These are phyloP conservation scores for Siniperca chuatsi DNA, from an alignment of 2,113 vertebrate genomes.

Conservation along the genomic window DNA sequence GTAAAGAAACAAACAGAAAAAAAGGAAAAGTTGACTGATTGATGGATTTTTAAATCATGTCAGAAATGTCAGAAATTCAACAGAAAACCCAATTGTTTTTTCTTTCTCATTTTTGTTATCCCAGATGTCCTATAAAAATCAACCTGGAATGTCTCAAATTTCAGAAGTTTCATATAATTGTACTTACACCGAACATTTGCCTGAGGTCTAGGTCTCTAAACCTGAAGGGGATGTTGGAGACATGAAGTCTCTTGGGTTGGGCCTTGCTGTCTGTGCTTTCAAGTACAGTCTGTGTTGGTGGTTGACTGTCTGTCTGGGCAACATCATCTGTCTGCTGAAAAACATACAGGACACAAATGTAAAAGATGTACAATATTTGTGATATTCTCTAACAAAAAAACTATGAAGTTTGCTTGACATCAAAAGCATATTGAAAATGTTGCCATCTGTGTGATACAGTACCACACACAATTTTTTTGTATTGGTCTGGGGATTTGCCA, in stretches of 20 bases:
- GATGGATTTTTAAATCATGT: too few relatives aligned
- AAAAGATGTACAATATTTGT: not conserved
- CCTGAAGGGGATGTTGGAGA: conserved; percentile 98
- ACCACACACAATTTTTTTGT: not conserved
- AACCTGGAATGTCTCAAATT: not conserved
- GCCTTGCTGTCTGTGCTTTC: conserved; percentile 97
- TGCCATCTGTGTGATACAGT: not conserved
- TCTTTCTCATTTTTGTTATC: not conserved
- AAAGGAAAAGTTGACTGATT: too few relatives aligned
- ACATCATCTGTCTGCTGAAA: conserved; percentile 96
- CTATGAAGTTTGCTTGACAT: not conserved
- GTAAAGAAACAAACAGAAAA: conserved; percentile 31
- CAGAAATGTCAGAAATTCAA: not conserved
- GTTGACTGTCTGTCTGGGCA: conserved; percentile 91
- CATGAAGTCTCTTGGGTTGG: conserved; percentile 96
- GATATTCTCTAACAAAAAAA: not conserved
- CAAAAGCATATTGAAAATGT: not conserved
- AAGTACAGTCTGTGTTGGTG: conserved; percentile 88
- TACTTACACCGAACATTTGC: conserved; percentile 96
- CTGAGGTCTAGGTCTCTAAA: conserved; percentile 98
- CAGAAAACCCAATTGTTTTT: not conserved
- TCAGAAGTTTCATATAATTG: not conserved
- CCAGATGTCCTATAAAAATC: not conserved
- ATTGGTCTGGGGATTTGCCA: too few relatives aligned
- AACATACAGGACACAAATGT: conserved; percentile 2